Conservation (phyloP, 2,888 invertebrate genomes). For the Nycteola revayana region DNA sequence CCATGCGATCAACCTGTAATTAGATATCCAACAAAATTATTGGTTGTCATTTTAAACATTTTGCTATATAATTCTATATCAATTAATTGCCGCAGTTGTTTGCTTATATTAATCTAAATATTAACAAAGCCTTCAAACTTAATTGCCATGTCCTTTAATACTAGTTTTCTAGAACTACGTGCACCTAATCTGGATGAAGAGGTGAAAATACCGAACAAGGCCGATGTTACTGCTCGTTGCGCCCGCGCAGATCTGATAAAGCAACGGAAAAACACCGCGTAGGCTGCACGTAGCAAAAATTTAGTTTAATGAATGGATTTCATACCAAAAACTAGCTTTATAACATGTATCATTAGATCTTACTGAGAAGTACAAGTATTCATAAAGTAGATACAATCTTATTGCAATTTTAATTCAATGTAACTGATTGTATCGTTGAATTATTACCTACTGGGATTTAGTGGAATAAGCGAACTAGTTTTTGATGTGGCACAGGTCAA, state of each 20-base stretch:
- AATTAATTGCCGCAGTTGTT: no score
- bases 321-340: constrained; percentile 28
- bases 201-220: constrained; percentile 31
- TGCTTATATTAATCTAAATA: no score
- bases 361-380: constrained; percentile 29
- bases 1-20: no score
- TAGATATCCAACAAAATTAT: no score
- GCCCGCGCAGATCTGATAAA: constrained; percentile 46
- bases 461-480: constrained; percentile 18
- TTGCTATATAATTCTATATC: no score
- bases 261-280: constrained; percentile 31
- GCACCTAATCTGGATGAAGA: constrained; percentile 18
- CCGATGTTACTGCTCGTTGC: constrained; percentile 26
- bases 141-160: no score
- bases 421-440: constrained; percentile 29
- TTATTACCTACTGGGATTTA: constrained; percentile 19
- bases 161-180: constrained; percentile 19
- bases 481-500: no score
- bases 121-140: no score
- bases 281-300: constrained; percentile 33
- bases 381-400: constrained; percentile 25
- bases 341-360: constrained; percentile 24
- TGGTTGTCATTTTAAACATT: no score
- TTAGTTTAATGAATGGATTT: constrained; percentile 33
- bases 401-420: constrained; percentile 34